Base-by-base conservation (phyloP, 2,888 invertebrate genomes). In the Luffia ferchaultella region DNA sequence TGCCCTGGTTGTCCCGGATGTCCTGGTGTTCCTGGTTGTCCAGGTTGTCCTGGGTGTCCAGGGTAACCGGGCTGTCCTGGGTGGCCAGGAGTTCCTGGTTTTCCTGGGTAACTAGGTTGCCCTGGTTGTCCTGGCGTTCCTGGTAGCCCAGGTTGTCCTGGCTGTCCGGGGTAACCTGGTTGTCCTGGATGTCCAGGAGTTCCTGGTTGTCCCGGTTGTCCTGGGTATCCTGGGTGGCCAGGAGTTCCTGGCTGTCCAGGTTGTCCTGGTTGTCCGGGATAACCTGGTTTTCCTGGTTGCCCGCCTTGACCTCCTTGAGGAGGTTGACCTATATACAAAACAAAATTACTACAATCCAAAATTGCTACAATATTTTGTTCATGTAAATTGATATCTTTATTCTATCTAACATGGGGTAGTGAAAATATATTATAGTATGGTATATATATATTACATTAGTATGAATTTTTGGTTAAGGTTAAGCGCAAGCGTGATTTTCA, bases 21-120 rank as follows among this genome's bases (percentile, higher is more conserved):
- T 57, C 54, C 57, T 20, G 42, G 46, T 46, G 56, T 48, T 12
- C 59, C 59, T 30, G 59, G 55, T 12, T 55, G 43, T 1, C 60
- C 58, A 18, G 60, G 56, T 57, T 2, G 52, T 19, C 42, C 55
- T 48, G 58, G 15, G 45, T 42, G 49, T 1, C 55, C 57, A 2
- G 60, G 62, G 18, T 52, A 7, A 30, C 58, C 58, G 9, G 58
- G 57, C 2, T 48, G 45, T 2, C 47, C 48, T n/a, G 43, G 44
- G 44, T 48, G 48, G 16, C 51, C 51, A 7, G 51, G 48, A 1
- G 40, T 7, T 2, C 48, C 48, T 18, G 42, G 48, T 18, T 42
- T 16, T 1, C 49, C 49, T 1, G 43, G 43, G 17, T 18, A n/a
- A 18, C 49, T 43, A 2, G 42, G 49, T 3, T 57, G 48, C 5